Base-by-base conservation (phyloP, 2,888 invertebrate species). In the Smittia sp. region DNA sequence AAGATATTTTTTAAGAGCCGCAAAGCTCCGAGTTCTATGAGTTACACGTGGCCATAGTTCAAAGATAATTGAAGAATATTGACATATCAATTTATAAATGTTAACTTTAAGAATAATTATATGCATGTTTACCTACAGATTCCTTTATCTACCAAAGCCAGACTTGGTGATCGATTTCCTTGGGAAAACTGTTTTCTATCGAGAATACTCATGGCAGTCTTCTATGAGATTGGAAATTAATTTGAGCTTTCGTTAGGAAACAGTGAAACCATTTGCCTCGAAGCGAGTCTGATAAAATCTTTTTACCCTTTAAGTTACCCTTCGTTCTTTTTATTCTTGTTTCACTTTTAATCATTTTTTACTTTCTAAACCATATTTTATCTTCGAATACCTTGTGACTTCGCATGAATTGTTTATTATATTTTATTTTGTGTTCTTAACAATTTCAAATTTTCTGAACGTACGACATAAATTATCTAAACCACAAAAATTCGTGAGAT, bases 401-500 rank as follows among this genome's bases (percentile, higher is more conserved):
- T 54, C 69, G 69, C 69, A 69, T 69, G 69, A 69, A 38, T 68
- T 68, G 68, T 68, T 41, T 46, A 68, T 68, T 41, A 68, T 39
- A 38, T 13, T 67, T 67, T 46, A 73, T 76, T 46, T 1, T 46
- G 25, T 54, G 20, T 62, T 62, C 62, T 22, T 22, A 18, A 24
- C 11, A 4, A 22, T 22, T 6, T 18, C 22, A 22, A 62, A 38
- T 13, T 65, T 41, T 41, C 20, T n/a, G n/a, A n/a, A n/a, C n/a
- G n/a, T n/a, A n/a, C 24, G 15, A 27, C 52, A 66, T 54, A 66
- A 58, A 22, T 20, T 13, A 46, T 46, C 15, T 46, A 58, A 58
- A 58, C 3, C 22, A 46, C 46, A 65, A 22, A 74, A 90, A 90
- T 91, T 92, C 92, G 92, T 92, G 92, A 92, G 92, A 92, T 92